phyloP scores from a whole-genome alignment of 2,113 vertebrate genomes.

The Apeltes quadracus region DNA sequence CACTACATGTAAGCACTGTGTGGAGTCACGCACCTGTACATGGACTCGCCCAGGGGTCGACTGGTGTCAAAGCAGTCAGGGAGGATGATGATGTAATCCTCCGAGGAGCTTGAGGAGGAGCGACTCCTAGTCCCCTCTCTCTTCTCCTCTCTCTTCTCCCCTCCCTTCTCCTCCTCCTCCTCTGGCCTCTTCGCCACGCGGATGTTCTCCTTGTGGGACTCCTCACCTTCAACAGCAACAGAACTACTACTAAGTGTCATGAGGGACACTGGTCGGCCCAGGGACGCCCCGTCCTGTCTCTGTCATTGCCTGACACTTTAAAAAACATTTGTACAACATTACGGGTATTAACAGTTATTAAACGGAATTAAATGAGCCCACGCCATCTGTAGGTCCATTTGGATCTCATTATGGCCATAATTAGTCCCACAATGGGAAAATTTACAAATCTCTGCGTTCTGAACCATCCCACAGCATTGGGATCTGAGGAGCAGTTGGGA shows the following conservation, averaged over 20 bases:
- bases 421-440: no score
- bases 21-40: slow-evolving; percentile 81
- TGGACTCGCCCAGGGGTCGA: slow-evolving; percentile 91
- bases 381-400: no score
- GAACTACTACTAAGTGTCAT: not conserved
- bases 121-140: slow-evolving; percentile 80
- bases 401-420: no score
- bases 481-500: no score
- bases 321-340: not conserved
- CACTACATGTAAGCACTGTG: not conserved
- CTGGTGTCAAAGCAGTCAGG: slow-evolving; percentile 96
- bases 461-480: no score
- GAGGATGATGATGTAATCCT: slow-evolving; percentile 95
- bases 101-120: slow-evolving; percentile 89
- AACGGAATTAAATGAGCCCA: no score
- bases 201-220: slow-evolving; percentile 55
- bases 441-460: no score
- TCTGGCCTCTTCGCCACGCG: slow-evolving; percentile 27
- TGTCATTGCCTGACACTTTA: not conserved
- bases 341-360: no score
- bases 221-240: slow-evolving; percentile 50
- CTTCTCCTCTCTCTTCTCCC: not conserved
- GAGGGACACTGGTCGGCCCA: not conserved
- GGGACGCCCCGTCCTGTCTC: not conserved
- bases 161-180: slow-evolving; percentile 11